Evolutionary conservation across 2,113 vertebrate species (phyloP).

Genomic region (Oxygymnocypris stewartii): DNA sequence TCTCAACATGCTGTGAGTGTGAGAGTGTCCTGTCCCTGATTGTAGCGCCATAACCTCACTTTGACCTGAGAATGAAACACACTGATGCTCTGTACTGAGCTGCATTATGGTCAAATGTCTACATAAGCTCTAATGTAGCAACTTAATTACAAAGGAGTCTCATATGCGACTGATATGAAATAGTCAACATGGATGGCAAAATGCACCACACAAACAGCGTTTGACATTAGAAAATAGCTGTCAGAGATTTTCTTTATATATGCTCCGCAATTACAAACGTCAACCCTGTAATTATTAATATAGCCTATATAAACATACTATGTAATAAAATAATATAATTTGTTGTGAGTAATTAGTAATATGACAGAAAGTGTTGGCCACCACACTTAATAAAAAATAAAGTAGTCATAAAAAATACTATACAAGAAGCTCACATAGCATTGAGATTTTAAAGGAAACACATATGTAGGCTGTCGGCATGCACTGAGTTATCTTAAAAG

Average conservation of each 20-base stretch:
- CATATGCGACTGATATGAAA: neutral
- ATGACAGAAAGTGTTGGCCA: neutral
- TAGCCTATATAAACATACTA: too few species aligned
- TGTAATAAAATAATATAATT: neutral
- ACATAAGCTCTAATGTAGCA: neutral
- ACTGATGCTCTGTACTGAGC: neutral
- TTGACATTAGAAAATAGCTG: neutral
- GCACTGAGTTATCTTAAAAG: neutral
- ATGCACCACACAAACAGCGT: neutral
- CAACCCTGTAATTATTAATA: neutral
- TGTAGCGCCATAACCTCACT: neutral
- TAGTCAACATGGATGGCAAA: neutral
- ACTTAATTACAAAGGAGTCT: neutral
- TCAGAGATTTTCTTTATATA: neutral
- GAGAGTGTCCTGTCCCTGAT: constrained; percentile 23
- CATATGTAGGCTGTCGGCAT: neutral
- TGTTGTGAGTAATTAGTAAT: neutral
- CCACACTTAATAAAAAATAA: neutral
- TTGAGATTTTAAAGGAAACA: neutral
- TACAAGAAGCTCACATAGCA: neutral
- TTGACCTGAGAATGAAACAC: neutral
- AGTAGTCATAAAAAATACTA: neutral
- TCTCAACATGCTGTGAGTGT: constrained; percentile 46
- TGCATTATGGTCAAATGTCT: neutral
- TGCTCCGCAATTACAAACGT: neutral